These are phyloP conservation scores for Lithophane semibrunnea DNA, from an alignment of 2,888 invertebrate genomes.

Conservation along the genomic window DNA sequence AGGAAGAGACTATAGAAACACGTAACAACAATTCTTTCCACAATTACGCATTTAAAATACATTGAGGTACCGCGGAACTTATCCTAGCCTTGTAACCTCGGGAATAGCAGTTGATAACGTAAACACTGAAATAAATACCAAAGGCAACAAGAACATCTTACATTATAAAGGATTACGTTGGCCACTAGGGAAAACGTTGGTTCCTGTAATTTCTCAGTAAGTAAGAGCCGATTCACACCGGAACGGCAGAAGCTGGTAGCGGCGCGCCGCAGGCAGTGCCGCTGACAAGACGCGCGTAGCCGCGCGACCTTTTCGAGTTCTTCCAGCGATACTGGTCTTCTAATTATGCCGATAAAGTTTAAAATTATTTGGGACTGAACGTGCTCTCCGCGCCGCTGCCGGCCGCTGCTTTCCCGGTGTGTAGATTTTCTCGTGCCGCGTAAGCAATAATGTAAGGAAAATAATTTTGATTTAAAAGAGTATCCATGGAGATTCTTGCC, in stretches of 20 bases:
- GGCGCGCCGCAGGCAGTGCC: no score
- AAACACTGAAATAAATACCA: neutral
- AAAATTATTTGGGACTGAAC: no score
- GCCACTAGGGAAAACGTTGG: no score
- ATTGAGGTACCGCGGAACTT: constrained; percentile 46
- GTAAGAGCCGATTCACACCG: neutral
- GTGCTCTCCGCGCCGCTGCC: no score
- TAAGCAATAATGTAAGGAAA: neutral
- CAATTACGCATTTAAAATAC: constrained; percentile 34
- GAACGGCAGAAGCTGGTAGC: no score
- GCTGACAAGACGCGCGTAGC: no score
- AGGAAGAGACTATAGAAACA: constrained; percentile 48
- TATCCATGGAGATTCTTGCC: neutral
- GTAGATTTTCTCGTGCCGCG: neutral
- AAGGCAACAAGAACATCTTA: neutral
- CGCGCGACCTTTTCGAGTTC: no score
- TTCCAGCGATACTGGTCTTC: no score
- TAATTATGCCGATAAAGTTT: no score
- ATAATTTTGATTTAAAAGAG: neutral
- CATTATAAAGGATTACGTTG: neutral
- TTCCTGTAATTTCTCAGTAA: neutral
- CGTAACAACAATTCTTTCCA: constrained; percentile 32
- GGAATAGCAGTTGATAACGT: neutral
- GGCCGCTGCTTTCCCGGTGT: no score
- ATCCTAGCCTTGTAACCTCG: constrained; percentile 14